Evolutionary conservation across 2,888 invertebrate genomes (phyloP).

Genomic region (Phrixothrix hirtus): DNA sequence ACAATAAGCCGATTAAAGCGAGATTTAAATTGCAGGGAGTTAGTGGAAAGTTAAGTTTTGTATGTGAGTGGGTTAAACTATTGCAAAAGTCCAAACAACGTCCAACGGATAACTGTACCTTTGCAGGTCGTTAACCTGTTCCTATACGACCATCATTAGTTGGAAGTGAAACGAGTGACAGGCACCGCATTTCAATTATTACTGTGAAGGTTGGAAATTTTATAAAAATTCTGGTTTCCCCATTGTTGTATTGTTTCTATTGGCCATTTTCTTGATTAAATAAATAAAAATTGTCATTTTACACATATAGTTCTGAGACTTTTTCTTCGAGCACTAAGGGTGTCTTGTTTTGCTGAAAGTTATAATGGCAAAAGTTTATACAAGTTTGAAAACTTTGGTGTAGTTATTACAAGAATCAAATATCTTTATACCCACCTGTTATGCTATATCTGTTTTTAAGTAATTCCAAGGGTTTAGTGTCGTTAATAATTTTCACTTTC

Average conservation of each 20-base stretch:
- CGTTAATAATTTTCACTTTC: too few species aligned
- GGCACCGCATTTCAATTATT: background rate
- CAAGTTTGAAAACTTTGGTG: background rate
- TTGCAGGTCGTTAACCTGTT: constrained; percentile 34
- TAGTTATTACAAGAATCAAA: background rate
- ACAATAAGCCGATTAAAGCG: background rate
- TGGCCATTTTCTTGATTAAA: too few species aligned
- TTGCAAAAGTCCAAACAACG: constrained; percentile 14
- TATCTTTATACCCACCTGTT: background rate
- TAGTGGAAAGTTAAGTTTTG: background rate
- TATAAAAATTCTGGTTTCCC: too few species aligned
- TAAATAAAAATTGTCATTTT: too few species aligned
- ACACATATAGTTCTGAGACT: background rate
- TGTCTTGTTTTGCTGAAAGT: background rate
- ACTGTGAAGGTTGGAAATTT: too few species aligned
- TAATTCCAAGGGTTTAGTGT: too few species aligned
- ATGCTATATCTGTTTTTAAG: too few species aligned
- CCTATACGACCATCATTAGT: constrained; percentile 2
- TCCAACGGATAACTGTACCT: constrained; percentile 33
- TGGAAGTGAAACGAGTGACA: constrained; percentile 4
- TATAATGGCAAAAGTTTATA: background rate
- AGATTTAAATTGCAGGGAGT: background rate
- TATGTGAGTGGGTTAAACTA: constrained; percentile 17
- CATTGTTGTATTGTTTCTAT: too few species aligned
- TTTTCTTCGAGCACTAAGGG: background rate